Conservation (phyloP, 2,113 vertebrate species). For the Prietella phreatophila region DNA sequence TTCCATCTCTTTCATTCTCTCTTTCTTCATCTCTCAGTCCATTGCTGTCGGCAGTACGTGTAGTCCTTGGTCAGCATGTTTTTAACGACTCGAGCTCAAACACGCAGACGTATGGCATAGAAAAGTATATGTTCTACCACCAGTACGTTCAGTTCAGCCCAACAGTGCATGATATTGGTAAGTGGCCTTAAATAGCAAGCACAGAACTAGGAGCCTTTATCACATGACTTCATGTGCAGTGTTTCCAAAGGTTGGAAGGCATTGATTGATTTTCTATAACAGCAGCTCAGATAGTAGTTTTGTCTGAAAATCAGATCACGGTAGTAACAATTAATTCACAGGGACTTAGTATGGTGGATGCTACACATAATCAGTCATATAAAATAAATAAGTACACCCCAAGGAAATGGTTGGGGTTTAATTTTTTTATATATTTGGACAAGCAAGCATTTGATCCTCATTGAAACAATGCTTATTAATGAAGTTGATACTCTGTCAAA, state of each 20-base stretch:
- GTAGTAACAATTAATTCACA: background rate
- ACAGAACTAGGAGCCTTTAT: background rate
- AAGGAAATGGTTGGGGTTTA: too few relatives aligned
- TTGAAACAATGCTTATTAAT: too few relatives aligned
- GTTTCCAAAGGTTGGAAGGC: background rate
- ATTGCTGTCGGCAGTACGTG: constrained; percentile 70
- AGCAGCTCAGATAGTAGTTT: background rate
- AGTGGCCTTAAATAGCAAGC: constrained; percentile 49
- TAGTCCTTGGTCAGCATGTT: constrained; percentile 90
- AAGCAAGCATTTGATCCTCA: too few relatives aligned
- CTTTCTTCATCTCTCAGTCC: constrained; percentile 69
- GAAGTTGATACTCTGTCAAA: too few relatives aligned
- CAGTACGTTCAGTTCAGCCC: constrained; percentile 83
- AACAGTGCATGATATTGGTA: constrained; percentile 88
- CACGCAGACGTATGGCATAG: constrained; percentile 79
- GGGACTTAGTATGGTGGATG: background rate
- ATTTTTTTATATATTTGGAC: too few relatives aligned
- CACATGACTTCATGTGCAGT: background rate
- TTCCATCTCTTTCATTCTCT: background rate
- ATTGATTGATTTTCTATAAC: background rate
- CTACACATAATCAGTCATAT: background rate
- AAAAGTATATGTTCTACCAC: constrained; percentile 79
- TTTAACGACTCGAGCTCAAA: constrained; percentile 81
- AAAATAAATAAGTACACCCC: too few relatives aligned
- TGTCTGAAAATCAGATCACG: background rate